Base-by-base conservation (phyloP, 2,113 vertebrate species). In the Sylvilagus bachmani region DNA sequence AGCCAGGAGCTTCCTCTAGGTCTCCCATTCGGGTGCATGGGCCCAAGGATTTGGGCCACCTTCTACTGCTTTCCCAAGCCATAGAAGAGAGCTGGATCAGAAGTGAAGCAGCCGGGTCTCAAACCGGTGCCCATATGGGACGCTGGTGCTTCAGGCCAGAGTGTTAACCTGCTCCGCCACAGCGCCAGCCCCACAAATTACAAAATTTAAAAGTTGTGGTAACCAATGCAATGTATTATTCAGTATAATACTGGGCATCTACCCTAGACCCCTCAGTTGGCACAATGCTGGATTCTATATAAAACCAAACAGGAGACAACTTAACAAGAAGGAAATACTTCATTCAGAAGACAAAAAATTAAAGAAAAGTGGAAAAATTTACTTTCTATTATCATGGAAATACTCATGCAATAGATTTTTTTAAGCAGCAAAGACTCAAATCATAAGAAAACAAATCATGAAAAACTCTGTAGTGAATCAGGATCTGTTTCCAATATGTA, bases 341-440 rank as follows among this genome's bases (percentile, higher is more conserved):
- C 29, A 67, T 53, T 86, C 66, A 83, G 82, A 92, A 83, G 49
- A 69, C 13, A 85, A 88, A 64, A 79, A 58, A 33, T 44, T 3
- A 91, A 93, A 85, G 55, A 61, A 85, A 89, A 91, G 78, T 51
- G 6, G 55, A 66, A 86, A 93, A 85, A 64, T 64, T 69, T 61
- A 58, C 21, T 31, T 82, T 81, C 17, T 55, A 19, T 78, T 86
- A 90, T 77, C 58, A 77, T 66, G 49, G 49, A 95, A 90, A 24
- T 44, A 44, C 49, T 38, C 29, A 36, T 3, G 8, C 2, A 27
- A 10, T 2, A 75, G 29, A 84, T 66, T 93, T 93, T 86, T 86
- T 73, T 61, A 90, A 91, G 16, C 25, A 25, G 22, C 17, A 69
- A 86, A 38, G 17, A 83, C 31, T 94, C 31, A 71, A 89, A 80